Percentiles rank a stretch among this genome's conserved stretches.
Conservation (phyloP, 1,140 invertebrate genomes). For the Cyrtorhinus lividipennis region DNA sequence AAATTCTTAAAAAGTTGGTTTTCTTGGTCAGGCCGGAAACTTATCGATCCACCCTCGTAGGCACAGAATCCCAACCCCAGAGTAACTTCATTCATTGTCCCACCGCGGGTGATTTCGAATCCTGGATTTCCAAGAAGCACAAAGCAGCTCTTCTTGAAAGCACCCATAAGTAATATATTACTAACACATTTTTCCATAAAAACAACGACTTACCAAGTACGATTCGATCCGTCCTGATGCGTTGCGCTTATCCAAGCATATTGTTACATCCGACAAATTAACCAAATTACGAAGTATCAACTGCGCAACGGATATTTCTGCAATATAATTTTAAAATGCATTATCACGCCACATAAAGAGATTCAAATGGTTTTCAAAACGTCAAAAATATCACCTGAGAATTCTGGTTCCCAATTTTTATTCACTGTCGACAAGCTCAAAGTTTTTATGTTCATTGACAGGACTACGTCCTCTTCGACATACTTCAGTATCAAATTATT, state of each 20-base stretch:
- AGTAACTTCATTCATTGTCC: no score
- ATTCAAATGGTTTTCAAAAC: not conserved
- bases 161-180: not conserved
- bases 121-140: no score
- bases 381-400: conserved; percentile 47
- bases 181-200: not conserved
- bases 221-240: conserved; percentile 80
- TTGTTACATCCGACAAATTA: conserved; percentile 70
- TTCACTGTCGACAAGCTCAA: conserved; percentile 68
- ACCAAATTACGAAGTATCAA: conserved; percentile 63
- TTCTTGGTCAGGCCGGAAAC: no score
- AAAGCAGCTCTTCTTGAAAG: no score
- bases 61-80: no score
- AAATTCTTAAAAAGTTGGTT: no score
- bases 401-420: conserved; percentile 67
- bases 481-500: conserved; percentile 95
- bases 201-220: conserved; percentile 45
- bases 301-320: conserved; percentile 45
- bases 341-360: not conserved
- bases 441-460: conserved; percentile 84
- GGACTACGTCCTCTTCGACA: conserved; percentile 91
- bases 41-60: no score
- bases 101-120: no score
- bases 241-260: conserved; percentile 82
- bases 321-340: conserved; percentile 16